Base-by-base conservation (phyloP, 2,888 invertebrate species). In the Trypoxylon attenuatum region DNA sequence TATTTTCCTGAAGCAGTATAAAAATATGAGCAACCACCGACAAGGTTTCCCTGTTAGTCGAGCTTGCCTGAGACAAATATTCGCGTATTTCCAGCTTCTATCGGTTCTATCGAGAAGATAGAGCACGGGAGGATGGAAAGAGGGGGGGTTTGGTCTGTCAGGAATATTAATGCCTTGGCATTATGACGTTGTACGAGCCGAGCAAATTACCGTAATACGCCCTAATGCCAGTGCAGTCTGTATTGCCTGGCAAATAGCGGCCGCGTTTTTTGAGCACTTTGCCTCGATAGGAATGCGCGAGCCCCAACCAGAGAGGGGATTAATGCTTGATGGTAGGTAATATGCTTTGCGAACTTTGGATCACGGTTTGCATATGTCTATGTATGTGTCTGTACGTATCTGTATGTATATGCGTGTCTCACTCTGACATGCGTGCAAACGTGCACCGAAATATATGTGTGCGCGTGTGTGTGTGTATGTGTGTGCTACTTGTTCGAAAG, bases 121-220 rank as follows among this genome's bases (percentile, higher is more conserved):
- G 43, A 19, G 27, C 2, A 0, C 8, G 4, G 29, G 15, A 5
- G 16, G 59, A 23, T 54, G 38, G 49, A 38, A 38, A 19, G 33
- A 13, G 52, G 58, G 59, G 65, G n/a, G n/a, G n/a, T n/a, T n/a
- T n/a, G n/a, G n/a, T n/a, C n/a, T 59, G 58, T 27, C 45, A 38
- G 63, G 71, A 71, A 75, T 73, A 68, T 73, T 75, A 71, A 75
- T 64, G 68, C 33, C 39, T 19, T 22, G 29, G 51, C 50, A 58
- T 52, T 60, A 58, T 65, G 55, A 71, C 57, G 55, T 55, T 53
- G 67, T 47, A 58, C 55, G 57, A 63, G 61, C 38, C 43, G 18
- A 41, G 66, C 52, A 70, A 72, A 72, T 74, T 70, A 74, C 59
- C 49, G 51, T 70, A 59, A 72, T 66, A 62, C 71, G 50, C 51